Evolutionary conservation across 2,113 vertebrate genomes (phyloP).

Genomic region (Neotragus pygmaeus): DNA sequence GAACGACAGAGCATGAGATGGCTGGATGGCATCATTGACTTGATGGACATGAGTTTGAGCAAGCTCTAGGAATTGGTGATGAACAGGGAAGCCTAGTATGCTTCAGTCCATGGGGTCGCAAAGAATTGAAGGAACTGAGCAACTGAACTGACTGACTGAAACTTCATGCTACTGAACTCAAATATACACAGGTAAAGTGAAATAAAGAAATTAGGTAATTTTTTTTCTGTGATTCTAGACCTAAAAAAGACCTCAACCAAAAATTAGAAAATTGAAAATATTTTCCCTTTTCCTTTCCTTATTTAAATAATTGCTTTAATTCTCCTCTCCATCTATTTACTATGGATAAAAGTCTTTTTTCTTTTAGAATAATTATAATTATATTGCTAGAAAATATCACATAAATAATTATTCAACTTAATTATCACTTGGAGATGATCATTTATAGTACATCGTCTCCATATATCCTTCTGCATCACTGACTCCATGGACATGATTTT

Average conservation of each 20-base stretch:
- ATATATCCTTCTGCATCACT: background rate
- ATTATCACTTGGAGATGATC: background rate
- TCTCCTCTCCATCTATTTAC: background rate
- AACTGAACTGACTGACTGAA: background rate
- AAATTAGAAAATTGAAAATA: background rate
- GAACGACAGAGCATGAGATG: background rate
- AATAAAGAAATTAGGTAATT: background rate
- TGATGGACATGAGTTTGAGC: background rate
- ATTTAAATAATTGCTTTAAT: background rate
- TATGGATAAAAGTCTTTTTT: background rate
- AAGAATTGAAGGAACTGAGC: background rate
- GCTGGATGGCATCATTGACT: background rate
- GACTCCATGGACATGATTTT: background rate
- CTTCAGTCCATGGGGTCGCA: fast-evolving
- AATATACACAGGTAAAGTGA: background rate
- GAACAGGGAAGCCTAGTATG: background rate
- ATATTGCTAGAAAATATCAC: background rate
- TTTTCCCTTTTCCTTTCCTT: background rate
- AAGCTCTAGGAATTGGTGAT: background rate
- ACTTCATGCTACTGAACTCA: background rate
- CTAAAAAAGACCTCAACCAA: background rate
- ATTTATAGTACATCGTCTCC: background rate
- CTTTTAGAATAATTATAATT: background rate
- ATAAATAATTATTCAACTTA: background rate
- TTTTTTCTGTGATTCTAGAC: background rate